Evolutionary conservation across 2,888 invertebrate genomes (phyloP), one percentile per base, ranked within the genome.

Genomic region (Drosophila prolongata): DNA sequence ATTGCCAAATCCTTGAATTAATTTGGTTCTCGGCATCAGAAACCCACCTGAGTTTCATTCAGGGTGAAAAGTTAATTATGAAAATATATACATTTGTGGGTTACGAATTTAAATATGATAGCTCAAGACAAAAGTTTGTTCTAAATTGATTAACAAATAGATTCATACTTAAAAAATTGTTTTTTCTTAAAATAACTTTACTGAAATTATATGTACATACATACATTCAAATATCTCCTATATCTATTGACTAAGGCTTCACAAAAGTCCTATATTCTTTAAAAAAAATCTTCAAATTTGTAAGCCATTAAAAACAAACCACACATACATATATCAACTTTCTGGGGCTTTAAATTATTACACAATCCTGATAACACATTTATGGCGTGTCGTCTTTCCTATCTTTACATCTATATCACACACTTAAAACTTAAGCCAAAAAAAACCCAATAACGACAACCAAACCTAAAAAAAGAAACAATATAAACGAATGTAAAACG

Each of bases 401-500:
- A 54, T 59, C 61, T 16, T 38, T 30, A 10, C 24, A 60, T 60
- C 56, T 60, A 14, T 6, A 35, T 35, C 14, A 10, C 35, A 44
- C 55, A 60, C 35, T 60, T 30, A 46, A 44, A 56, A 42, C 14
- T 3, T n/a, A 10, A 40, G 19, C 14, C 38, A 34, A 24, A 58
- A 62, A 16, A 16, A 34, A 27, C 19, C 46, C 59, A 49, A 16
- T 44, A 64, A 34, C 61, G 44, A 38, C 64, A 60, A n/a, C 14
- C 44, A 24, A 35, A 4, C 16, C n/a, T 5, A 24, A 30, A 49
- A 49, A 52, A 19, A 44, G 34, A 27, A 38, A 27, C 66, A 49
- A 44, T 46, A 43, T 47, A 69, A 75, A 16, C 43, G 58, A 61
- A 42, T 66, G 67, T 59, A 66, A 68, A 65, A 50, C 58, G 46